Conservation (phyloP, 2,888 invertebrate species). For the Diarsia brunnea region DNA sequence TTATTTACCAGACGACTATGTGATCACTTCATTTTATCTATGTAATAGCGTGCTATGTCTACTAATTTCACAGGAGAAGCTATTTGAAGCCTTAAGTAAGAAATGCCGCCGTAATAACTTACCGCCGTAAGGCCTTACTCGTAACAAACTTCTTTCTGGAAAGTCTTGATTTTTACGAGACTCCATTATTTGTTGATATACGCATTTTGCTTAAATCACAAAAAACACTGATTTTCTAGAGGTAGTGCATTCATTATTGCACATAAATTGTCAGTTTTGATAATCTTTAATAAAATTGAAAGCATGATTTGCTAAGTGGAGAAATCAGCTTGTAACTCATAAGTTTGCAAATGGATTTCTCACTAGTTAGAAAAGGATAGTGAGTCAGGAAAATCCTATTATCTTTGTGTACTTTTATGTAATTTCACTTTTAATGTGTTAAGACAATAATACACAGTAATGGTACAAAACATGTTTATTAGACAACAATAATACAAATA, state of each 20-base stretch:
- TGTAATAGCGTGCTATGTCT: neutral
- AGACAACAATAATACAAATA: conserved; percentile 78
- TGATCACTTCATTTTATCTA: neutral
- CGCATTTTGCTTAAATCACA: neutral
- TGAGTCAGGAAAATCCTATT: neutral
- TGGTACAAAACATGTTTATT: conserved; percentile 76
- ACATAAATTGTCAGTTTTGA: neutral
- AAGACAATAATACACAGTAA: conserved; percentile 25
- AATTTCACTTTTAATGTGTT: neutral
- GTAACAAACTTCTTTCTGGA: too few relatives aligned
- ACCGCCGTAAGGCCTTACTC: too few relatives aligned
- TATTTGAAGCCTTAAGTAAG: neutral
- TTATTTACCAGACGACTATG: neutral
- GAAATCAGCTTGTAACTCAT: neutral
- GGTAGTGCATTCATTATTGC: neutral
- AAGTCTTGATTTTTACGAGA: neutral
- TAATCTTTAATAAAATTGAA: too few relatives aligned
- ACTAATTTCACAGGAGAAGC: neutral
- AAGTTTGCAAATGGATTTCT: neutral
- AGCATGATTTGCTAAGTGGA: neutral
- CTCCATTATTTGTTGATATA: neutral
- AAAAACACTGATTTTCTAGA: neutral
- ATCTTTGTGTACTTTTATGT: too few relatives aligned
- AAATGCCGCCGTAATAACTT: neutral
- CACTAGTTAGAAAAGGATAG: neutral